These are phyloP conservation scores for Coranthus polyacanthus DNA, from an alignment of 2,797 vertebrate species.

Conservation along the genomic window DNA sequence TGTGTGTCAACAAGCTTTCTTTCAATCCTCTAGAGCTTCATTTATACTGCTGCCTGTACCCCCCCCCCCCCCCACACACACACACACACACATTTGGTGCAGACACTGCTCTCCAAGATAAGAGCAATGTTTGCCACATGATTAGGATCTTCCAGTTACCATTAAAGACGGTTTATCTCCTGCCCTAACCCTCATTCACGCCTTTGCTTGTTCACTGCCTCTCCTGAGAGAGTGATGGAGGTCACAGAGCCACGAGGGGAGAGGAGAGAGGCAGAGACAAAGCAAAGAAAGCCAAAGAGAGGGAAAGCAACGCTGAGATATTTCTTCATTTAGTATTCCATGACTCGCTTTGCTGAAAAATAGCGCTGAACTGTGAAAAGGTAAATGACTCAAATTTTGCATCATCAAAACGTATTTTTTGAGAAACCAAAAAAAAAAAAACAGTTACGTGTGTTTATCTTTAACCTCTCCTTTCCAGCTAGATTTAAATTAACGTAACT, in stretches of 20 bases:
- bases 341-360: slow-evolving; percentile 16
- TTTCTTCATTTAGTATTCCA: slow-evolving; percentile 28
- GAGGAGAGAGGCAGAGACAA: slow-evolving; percentile 3
- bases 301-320: slow-evolving; percentile 13
- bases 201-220: slow-evolving; percentile 49
- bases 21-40: slow-evolving; percentile 56
- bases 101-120: slow-evolving; percentile 69
- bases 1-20: slow-evolving; percentile 41
- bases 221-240: slow-evolving; percentile 66
- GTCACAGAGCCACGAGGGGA: slow-evolving; percentile 53
- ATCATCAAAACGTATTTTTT: background rate
- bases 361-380: slow-evolving; percentile 3
- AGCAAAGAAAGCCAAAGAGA: slow-evolving; percentile 1
- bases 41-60: slow-evolving; percentile 46
- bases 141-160: slow-evolving; percentile 79
- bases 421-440: too few relatives aligned
- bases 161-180: slow-evolving; percentile 78
- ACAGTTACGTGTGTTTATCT: too few relatives aligned
- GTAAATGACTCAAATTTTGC: slow-evolving; percentile 4
- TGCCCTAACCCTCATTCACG: slow-evolving; percentile 57
- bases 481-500: too few relatives aligned
- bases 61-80: slow-evolving; percentile 14
- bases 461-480: too few relatives aligned
- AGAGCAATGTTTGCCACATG: slow-evolving; percentile 70
- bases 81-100: slow-evolving; percentile 15